Conservation (phyloP, 2,113 vertebrate genomes). For the Myotis davidii region DNA sequence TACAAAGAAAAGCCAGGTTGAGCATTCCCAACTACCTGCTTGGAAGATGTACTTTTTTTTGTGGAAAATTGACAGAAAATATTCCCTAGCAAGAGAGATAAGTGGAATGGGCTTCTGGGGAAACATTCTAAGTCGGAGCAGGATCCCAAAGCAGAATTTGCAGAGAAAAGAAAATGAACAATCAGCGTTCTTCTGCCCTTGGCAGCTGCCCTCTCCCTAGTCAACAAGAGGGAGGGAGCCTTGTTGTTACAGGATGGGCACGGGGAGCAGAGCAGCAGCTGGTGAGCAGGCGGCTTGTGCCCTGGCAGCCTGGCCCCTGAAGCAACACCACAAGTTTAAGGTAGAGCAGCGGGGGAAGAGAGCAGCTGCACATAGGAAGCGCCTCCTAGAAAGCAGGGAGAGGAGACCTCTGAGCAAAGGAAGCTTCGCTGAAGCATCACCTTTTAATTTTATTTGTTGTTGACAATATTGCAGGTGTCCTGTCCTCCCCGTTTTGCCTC, state of each 20-base stretch:
- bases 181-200: slow-evolving; percentile 70
- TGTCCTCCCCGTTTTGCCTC: too few species aligned
- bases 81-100: slow-evolving; percentile 58
- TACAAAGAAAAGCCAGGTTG: background rate
- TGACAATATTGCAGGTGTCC: background rate
- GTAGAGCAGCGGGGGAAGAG: background rate
- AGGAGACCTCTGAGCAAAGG: background rate
- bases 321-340: slow-evolving; percentile 31
- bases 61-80: slow-evolving; percentile 68
- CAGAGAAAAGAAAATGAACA: slow-evolving; percentile 67
- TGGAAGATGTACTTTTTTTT: slow-evolving; percentile 58
- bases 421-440: background rate
- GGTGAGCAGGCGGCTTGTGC: background rate
- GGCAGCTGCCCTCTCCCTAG: slow-evolving; percentile 61
- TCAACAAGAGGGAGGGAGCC: slow-evolving; percentile 53
- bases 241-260: slow-evolving; percentile 20
- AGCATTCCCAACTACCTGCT: slow-evolving; percentile 21
- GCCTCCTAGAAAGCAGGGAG: background rate
- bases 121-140: slow-evolving; percentile 62
- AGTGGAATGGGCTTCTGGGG: slow-evolving; percentile 64
- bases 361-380: background rate
- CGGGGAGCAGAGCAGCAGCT: slow-evolving; percentile 60
- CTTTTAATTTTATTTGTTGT: too few species aligned
- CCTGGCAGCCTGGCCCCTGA: slow-evolving; percentile 23
- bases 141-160: slow-evolving; percentile 73